Evolutionary conservation across 2,797 vertebrate species (phyloP).

Genomic region (Peromyscus eremicus): DNA sequence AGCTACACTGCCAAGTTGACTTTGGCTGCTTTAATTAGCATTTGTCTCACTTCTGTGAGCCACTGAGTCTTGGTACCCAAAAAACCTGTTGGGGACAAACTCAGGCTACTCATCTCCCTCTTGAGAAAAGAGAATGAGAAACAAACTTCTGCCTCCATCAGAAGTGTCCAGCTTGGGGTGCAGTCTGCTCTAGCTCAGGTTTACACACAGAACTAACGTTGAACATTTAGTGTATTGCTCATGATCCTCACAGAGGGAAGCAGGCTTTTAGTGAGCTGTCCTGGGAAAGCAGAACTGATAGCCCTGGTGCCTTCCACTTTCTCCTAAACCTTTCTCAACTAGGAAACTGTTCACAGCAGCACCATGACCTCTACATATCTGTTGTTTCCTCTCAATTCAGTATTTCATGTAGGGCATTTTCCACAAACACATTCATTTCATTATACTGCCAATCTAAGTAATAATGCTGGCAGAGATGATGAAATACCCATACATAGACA

Average conservation of each 20-base stretch:
- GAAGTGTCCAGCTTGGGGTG: neutral
- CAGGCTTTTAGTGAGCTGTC: neutral
- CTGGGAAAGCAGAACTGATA: neutral
- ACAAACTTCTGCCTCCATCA: neutral
- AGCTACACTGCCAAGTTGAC: neutral
- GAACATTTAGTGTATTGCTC: neutral
- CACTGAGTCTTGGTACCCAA: neutral
- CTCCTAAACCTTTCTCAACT: neutral
- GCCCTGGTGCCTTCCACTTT: neutral
- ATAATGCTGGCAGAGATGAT: neutral
- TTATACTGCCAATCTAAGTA: neutral
- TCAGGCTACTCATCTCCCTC: neutral
- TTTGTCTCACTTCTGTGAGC: conserved; percentile 13
- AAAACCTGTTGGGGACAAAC: neutral
- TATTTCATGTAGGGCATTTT: neutral
- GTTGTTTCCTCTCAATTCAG: neutral
- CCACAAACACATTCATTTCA: neutral
- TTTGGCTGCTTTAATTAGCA: neutral
- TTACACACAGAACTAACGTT: neutral
- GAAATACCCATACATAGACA: neutral
- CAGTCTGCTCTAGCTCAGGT: neutral
- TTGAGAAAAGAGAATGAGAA: neutral
- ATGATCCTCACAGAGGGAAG: neutral
- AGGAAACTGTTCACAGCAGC: neutral
- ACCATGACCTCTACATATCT: neutral